These are phyloP conservation scores for Myanophis thanlyinensis DNA, from an alignment of 2,113 vertebrate species.

Conservation along the genomic window DNA sequence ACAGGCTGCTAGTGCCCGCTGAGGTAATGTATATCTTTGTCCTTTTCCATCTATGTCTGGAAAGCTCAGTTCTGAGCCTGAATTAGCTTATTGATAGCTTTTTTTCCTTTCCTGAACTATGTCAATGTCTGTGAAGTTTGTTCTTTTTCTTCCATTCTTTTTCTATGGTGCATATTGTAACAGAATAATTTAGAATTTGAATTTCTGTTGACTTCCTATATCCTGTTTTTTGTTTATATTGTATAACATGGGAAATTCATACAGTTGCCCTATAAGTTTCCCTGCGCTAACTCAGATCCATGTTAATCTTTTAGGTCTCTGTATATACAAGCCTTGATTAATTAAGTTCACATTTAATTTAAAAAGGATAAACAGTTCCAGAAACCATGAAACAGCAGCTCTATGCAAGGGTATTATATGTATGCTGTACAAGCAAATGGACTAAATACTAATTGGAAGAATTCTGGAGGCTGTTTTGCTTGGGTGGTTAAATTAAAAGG, in stretches of 20 bases:
- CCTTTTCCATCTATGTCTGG: constrained; percentile 16
- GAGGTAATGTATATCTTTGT: constrained; percentile 71
- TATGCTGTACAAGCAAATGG: background rate
- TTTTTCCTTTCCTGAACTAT: background rate
- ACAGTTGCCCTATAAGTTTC: background rate
- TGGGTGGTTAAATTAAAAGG: constrained; percentile 28
- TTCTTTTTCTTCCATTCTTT: background rate
- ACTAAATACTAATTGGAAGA: background rate
- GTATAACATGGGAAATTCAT: background rate
- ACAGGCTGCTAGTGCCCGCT: constrained; percentile 52
- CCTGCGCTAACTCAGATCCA: background rate
- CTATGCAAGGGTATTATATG: background rate
- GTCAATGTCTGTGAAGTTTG: background rate
- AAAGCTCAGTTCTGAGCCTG: background rate
- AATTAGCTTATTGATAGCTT: background rate
- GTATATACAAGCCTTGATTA: background rate
- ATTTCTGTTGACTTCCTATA: background rate
- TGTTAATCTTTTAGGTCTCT: background rate
- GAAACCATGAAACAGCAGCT: background rate
- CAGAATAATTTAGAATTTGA: background rate
- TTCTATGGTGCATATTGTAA: background rate
- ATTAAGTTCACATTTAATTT: background rate
- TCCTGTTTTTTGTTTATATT: background rate
- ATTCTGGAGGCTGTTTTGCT: background rate
- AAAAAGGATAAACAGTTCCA: background rate